Evolutionary conservation across 2,888 invertebrate species (phyloP), one percentile per base, ranked within the genome.

Genomic region (Heliconius erato): DNA sequence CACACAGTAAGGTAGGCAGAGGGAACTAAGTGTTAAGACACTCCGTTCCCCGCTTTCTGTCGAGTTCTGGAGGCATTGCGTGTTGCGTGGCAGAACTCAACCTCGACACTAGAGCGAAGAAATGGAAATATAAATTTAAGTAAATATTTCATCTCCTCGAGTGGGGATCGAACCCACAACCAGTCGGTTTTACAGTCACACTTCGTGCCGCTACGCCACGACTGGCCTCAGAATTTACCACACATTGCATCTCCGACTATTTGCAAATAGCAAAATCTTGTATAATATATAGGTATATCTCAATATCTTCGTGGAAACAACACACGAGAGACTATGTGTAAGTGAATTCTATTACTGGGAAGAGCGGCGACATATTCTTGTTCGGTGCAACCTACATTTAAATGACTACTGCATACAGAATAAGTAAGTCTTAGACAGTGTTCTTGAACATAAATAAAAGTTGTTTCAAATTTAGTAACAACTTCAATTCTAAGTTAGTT

Each of bases 341-440:
- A 54, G 69, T 76, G 69, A 81, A 81, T 81, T 81, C 81, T 81
- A 81, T 81, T 81, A 81, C 81, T 63, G 69, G 32, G 80, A 63
- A 63, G 63, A 80, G 79, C 44, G 59, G 79, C 68, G 76, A 74
- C 71, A 76, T 80, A 71, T 72, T 77, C 80, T 80, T 72, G 74
- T 65, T 79, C 82, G n/a, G 23, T 74, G 74, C 80, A 76, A 74
- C 71, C 80, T 74, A 76, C 80, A 82, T 80, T 80, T 80, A 82
- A 80, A 80, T 82, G 72, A 77, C 80, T 77, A 65, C 65, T 77
- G 77, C 79, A 80, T 77, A 71, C 72, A 23, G 72, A 82, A 82
- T 82, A 82, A 72, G 82, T 40, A 77, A 71, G 77, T 71, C 23
- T 63, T 71, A 77, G 59, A 71, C 79, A 74, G 77, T 32, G 32